Evolutionary conservation across 35 echinoderm and acorn worm species (phyloP).

Genomic region (Ptychodera flava): DNA sequence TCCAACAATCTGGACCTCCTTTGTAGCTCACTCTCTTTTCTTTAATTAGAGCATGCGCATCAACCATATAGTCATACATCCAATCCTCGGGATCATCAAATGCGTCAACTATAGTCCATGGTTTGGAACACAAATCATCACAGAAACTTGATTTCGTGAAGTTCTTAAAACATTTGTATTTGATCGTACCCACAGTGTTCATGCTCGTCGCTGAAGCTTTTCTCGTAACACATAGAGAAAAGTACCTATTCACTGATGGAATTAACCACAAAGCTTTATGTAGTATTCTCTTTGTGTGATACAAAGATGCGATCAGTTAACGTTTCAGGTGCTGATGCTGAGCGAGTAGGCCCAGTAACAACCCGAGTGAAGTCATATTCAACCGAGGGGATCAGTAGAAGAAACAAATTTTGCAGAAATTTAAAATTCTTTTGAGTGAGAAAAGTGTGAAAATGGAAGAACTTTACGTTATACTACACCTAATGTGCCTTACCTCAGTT

Average conservation of each 20-base stretch:
- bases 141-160: background rate
- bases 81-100: background rate
- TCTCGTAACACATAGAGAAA: background rate
- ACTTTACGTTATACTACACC: too few relatives aligned
- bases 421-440: too few relatives aligned
- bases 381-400: too few relatives aligned
- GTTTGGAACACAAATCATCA: background rate
- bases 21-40: background rate
- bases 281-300: slow-evolving; percentile 13
- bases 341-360: slow-evolving; percentile 10
- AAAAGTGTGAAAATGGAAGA: too few relatives aligned
- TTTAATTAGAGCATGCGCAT: slow-evolving; percentile 19
- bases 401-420: too few relatives aligned
- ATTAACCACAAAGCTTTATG: slow-evolving; percentile 7
- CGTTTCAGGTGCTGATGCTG: background rate
- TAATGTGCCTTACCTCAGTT: background rate
- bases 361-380: slow-evolving; percentile 20
- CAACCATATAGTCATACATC: background rate
- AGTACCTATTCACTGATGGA: slow-evolving; percentile 12
- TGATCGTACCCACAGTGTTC: background rate
- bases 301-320: slow-evolving; percentile 19
- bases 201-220: background rate
- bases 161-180: background rate
- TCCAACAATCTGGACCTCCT: background rate
- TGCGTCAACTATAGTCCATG: background rate